phyloP scores from a whole-genome alignment of 2,888 invertebrate genomes.

The Xylocampa areola region DNA sequence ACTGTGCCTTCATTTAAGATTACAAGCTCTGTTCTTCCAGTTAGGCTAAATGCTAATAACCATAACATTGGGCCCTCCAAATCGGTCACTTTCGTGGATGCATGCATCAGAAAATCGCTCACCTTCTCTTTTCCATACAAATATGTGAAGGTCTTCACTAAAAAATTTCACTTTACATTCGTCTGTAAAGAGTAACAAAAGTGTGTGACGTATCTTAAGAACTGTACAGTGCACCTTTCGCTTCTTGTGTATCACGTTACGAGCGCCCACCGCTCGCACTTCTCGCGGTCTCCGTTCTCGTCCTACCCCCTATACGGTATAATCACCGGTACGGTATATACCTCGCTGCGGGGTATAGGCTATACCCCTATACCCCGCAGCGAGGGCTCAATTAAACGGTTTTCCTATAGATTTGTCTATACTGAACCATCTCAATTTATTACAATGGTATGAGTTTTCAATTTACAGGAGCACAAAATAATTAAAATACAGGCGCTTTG shows the following conservation, averaged over 20 bases:
- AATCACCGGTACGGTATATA: no score
- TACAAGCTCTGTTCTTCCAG: not conserved
- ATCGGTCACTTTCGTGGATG: constrained; percentile 3
- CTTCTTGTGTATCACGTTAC: no score
- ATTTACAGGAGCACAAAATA: constrained; percentile 87
- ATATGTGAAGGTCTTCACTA: not conserved
- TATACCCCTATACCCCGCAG: no score
- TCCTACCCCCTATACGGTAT: no score
- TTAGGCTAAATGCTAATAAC: not conserved
- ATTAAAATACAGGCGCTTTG: constrained; percentile 92
- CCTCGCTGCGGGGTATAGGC: no score
- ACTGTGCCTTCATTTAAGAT: constrained; percentile 2
- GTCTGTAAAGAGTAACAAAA: not conserved
- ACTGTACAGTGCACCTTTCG: no score
- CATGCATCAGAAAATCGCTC: constrained; percentile 3
- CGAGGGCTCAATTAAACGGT: no score
- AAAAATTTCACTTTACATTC: not conserved
- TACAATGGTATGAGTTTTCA: constrained; percentile 8
- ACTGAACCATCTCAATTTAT: no score
- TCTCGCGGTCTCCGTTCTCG: no score
- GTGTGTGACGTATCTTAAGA: no score
- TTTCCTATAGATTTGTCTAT: no score
- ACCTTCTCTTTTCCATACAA: constrained; percentile 4
- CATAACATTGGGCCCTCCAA: constrained; percentile 17
- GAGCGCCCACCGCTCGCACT: no score